Percentiles rank a stretch among this genome's conserved stretches.
Conservation (phyloP, 2,113 vertebrate genomes). For the Chloebia gouldiae region DNA sequence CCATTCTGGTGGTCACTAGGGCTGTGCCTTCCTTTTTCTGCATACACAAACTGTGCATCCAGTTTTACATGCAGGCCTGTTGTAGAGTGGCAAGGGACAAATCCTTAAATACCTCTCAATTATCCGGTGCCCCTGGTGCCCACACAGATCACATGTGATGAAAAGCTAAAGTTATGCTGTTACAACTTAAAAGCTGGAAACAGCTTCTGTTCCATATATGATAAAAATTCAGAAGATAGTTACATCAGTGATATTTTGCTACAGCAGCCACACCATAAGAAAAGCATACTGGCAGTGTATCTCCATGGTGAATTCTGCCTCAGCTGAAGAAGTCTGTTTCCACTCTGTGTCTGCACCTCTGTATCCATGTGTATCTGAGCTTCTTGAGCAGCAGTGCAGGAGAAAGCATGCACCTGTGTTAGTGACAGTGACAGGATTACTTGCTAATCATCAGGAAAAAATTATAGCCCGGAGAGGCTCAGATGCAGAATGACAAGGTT, state of each 20-base stretch:
- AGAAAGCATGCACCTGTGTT: not conserved
- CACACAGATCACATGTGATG: not conserved
- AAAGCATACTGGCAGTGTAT: not conserved
- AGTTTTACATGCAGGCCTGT: not conserved
- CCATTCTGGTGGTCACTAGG: not conserved
- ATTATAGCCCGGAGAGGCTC: not conserved
- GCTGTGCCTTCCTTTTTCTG: not conserved
- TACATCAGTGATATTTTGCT: not conserved
- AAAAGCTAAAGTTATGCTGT: not conserved
- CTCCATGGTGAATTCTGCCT: not conserved
- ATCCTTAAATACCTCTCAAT: not conserved
- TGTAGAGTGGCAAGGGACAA: not conserved
- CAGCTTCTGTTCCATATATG: not conserved
- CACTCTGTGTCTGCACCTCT: not conserved
- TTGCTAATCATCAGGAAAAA: not conserved
- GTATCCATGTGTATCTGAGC: not conserved
- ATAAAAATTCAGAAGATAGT: not conserved
- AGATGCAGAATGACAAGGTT: not conserved
- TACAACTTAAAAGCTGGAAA: not conserved
- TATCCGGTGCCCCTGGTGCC: not conserved
- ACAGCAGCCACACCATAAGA: not conserved
- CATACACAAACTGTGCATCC: fast-evolving
- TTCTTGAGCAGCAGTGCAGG: not conserved
- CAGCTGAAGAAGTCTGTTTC: not conserved
- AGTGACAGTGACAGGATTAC: not conserved